Percentiles rank a stretch among this genome's conserved stretches.
Evolutionary conservation across 92 coral and sea anemone genomes (phyloP).

Genomic region (Porites rus): DNA sequence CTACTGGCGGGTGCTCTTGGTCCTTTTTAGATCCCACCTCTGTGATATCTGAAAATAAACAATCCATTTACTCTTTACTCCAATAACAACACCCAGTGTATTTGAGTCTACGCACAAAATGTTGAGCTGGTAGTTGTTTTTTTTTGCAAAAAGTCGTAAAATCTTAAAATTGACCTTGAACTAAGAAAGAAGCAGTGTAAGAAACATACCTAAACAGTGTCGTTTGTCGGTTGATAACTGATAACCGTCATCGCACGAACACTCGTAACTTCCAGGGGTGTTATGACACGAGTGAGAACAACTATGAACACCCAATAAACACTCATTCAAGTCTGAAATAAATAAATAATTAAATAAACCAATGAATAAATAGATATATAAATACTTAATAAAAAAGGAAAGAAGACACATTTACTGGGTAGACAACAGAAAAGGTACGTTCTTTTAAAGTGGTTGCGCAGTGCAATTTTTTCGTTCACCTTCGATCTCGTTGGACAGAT

Average conservation of each 20-base stretch:
- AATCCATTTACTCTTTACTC: too few species aligned
- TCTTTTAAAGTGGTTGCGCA: too few species aligned
- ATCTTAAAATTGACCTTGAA: too few species aligned
- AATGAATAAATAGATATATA: background rate
- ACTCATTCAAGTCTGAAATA: conserved; percentile 86
- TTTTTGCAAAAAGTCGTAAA: background rate
- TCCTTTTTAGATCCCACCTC: conserved; percentile 63
- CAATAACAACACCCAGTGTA: too few species aligned
- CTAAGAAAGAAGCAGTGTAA: too few species aligned
- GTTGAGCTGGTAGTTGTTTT: too few species aligned
- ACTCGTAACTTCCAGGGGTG: conserved; percentile 87
- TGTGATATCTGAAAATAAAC: conserved; percentile 27
- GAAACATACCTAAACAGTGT: conserved; percentile 77
- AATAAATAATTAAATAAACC: background rate
- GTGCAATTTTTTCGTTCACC: too few species aligned
- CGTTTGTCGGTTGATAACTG: conserved; percentile 68
- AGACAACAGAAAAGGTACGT: background rate
- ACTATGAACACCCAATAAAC: conserved; percentile 78
- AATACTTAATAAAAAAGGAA: background rate
- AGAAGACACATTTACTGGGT: background rate
- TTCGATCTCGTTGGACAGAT: too few species aligned
- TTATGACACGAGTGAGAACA: conserved; percentile 87
- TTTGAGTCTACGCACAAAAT: too few species aligned
- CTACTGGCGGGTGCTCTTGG: conserved; percentile 34
- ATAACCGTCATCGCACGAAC: conserved; percentile 83